Evolutionary conservation across 2,797 vertebrate species (phyloP).

Genomic region (Stomatorhinus walkeri): DNA sequence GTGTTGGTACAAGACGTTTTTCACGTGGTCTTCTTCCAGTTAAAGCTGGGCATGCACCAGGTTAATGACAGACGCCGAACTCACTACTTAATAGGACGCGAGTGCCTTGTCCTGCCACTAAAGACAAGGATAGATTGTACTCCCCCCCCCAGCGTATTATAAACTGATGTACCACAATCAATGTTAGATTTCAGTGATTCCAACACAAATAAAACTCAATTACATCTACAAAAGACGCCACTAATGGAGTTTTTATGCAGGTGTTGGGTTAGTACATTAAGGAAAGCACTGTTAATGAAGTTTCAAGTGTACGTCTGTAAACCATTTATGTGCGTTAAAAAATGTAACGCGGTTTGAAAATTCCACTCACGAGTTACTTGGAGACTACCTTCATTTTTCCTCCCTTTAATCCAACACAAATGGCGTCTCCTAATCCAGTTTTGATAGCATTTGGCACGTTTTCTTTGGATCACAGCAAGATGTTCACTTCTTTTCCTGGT

Average conservation of each 20-base stretch:
- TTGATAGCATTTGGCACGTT: slow-evolving; percentile 78
- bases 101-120: background rate
- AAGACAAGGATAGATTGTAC: background rate
- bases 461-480: slow-evolving; percentile 75
- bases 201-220: background rate
- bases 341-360: slow-evolving; percentile 46
- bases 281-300: background rate
- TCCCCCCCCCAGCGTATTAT: background rate
- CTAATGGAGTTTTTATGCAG: background rate
- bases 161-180: background rate
- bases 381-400: slow-evolving; percentile 56
- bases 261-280: slow-evolving; percentile 6
- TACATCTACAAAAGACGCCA: background rate
- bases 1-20: background rate
- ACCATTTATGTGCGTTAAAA: slow-evolving; percentile 16
- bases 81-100: background rate
- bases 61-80: background rate
- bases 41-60: background rate
- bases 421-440: slow-evolving; percentile 71
- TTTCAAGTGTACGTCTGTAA: background rate
- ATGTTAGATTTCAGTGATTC: background rate
- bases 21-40: background rate
- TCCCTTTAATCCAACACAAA: slow-evolving; percentile 62
- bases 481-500: slow-evolving; percentile 68
- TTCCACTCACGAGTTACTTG: slow-evolving; percentile 63